Evolutionary conservation across 1,140 invertebrate species (phyloP), one percentile per base, ranked within the genome.

Genomic region (Anagrus nilaparvatae): DNA sequence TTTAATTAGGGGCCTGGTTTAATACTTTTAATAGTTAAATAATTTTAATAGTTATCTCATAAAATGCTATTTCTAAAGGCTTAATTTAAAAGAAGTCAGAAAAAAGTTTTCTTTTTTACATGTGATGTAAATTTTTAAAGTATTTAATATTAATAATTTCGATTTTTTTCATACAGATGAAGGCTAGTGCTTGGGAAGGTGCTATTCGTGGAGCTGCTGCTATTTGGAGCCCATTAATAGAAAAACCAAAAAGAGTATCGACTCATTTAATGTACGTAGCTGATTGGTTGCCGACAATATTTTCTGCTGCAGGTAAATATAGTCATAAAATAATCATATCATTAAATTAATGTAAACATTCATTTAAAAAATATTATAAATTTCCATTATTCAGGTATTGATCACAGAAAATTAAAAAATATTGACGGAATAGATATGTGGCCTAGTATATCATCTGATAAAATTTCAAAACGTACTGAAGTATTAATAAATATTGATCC

Each of bases 231-330:
- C 78, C 82, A 1, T 58, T 81, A 12, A 60, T 77, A 21, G 67
- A 70, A 30, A 63, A 78, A 28, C 61, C 68, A 8, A 70, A 73
- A 49, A 60, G 78, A 51, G 71, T 86, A 1, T 82, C 78, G 27
- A 75, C 80, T 45, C 74, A 86, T 28, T 70, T 91, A 42, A 81
- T 92, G 55, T 84, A 90, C 51, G 76, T 93, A 4, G 71, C 73
- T 10, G 91, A 95, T 61, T 93, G 89, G 86, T 56, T 94, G 23
- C 90, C 90, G 0, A 92, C 90, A 0, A 64, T 96, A 1, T 76
- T 70, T 21, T 65, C 69, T 39, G 78, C 76, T 12, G 75, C 74
- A 27, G 77, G 78, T 70, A n/a, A n/a, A n/a, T n/a, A n/a, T n/a
- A n/a, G n/a, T n/a, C n/a, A n/a, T n/a, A n/a, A n/a, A n/a, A n/a